Evolutionary conservation across 2,888 invertebrate species (phyloP).

Genomic region (Rhamnusium bicolor): DNA sequence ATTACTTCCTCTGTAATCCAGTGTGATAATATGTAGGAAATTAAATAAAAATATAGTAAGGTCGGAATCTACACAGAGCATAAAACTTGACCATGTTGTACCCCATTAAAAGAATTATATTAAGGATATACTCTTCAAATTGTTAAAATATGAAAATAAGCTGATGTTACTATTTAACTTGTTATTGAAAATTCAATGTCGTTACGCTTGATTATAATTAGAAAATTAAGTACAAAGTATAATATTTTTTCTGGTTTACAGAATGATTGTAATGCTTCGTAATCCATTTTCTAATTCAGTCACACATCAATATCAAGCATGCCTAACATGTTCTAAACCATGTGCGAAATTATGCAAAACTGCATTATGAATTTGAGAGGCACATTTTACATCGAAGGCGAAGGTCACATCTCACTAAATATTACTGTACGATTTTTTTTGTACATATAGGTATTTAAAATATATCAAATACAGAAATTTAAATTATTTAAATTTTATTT

Average conservation of each 20-base stretch:
- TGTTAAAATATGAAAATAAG: background rate
- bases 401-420: no score
- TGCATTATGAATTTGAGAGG: no score
- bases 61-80: background rate
- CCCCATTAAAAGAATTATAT: background rate
- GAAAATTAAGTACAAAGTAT: background rate
- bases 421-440: no score
- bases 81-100: background rate
- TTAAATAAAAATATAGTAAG: background rate
- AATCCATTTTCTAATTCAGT: no score
- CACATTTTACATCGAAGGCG: no score
- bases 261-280: no score
- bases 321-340: no score
- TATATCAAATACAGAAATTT: no score
- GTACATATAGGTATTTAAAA: no score
- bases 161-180: background rate
- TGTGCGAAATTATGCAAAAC: no score
- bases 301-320: no score
- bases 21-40: background rate
- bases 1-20: background rate
- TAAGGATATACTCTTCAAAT: background rate
- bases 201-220: background rate
- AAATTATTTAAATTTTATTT: no score
- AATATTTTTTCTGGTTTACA: background rate
- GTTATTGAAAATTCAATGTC: background rate